These are phyloP conservation scores for Grantiella picta DNA, from an alignment of 2,113 vertebrate genomes.

Conservation along the genomic window DNA sequence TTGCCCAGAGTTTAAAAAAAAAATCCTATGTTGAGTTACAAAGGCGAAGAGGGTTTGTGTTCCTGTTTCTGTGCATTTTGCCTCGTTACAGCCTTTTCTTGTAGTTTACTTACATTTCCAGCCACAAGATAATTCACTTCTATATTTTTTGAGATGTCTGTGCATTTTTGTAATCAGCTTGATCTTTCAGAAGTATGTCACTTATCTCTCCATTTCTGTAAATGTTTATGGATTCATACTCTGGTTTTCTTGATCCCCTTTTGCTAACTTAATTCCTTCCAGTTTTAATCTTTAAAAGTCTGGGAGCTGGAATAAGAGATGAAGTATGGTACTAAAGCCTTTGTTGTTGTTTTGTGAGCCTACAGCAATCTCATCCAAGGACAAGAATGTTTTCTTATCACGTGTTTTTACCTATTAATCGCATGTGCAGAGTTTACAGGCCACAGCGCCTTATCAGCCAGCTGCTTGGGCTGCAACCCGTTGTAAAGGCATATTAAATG, in stretches of 20 bases:
- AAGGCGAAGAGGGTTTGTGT: not conserved
- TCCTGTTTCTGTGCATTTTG: not conserved
- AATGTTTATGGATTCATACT: not conserved
- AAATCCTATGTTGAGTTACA: not conserved
- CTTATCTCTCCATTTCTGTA: not conserved
- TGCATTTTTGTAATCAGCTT: not conserved
- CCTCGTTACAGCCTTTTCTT: not conserved
- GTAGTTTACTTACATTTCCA: not conserved
- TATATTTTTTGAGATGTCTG: not conserved
- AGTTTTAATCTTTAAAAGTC: not conserved
- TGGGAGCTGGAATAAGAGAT: not conserved
- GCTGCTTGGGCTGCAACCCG: not conserved
- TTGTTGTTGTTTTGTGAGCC: not conserved
- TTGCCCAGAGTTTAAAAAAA: not conserved
- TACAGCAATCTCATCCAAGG: not conserved
- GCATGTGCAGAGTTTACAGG: not conserved
- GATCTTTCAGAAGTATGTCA: not conserved
- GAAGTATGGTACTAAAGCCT: not conserved
- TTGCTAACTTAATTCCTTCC: not conserved
- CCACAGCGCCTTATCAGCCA: not conserved
- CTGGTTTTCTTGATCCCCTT: not conserved
- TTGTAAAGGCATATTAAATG: not conserved
- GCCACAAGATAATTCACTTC: fast-evolving
- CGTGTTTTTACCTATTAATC: not conserved
- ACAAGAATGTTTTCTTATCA: not conserved